Percentiles rank a stretch among this genome's conserved stretches.
Evolutionary conservation across 2,113 vertebrate species (phyloP).

Genomic region (Larimichthys crocea): DNA sequence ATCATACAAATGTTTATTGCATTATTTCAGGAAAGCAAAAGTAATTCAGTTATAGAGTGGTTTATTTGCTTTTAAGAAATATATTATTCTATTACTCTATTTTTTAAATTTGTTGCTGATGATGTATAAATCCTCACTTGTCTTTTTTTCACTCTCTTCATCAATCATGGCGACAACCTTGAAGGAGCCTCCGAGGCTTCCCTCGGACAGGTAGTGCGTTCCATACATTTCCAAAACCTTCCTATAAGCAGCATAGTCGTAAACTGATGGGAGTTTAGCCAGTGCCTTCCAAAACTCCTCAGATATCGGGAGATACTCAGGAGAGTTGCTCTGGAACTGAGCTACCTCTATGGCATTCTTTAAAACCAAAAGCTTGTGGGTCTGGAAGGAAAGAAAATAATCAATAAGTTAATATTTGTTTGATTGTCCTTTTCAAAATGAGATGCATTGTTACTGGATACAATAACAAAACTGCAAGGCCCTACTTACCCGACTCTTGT

Average conservation of each 20-base stretch:
- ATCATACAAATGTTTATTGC: no score
- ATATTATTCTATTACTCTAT: no score
- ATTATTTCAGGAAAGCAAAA: background rate
- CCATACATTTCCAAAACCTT: slow-evolving; percentile 87
- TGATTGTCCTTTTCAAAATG: background rate
- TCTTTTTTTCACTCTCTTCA: slow-evolving; percentile 63
- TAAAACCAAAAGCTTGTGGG: slow-evolving; percentile 83
- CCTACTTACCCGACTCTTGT: slow-evolving; percentile 48
- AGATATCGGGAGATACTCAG: slow-evolving; percentile 86
- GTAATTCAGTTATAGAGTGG: background rate
- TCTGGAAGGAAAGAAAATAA: slow-evolving; percentile 68
- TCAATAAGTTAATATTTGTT: background rate
- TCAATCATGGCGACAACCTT: slow-evolving; percentile 82
- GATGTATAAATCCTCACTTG: slow-evolving; percentile 70
- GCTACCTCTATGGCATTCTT: slow-evolving; percentile 89
- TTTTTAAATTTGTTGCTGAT: background rate
- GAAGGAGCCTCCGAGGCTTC: slow-evolving; percentile 89
- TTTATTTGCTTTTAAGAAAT: background rate
- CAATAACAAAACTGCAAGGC: background rate
- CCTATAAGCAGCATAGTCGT: slow-evolving; percentile 86
- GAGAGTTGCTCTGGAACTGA: slow-evolving; percentile 88
- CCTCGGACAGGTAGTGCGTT: slow-evolving; percentile 90
- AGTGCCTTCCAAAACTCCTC: slow-evolving; percentile 91
- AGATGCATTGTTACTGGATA: background rate
- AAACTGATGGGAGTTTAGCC: slow-evolving; percentile 84